These are phyloP conservation scores for Diloba caeruleocephala DNA, from an alignment of 2,888 invertebrate species.

Conservation along the genomic window DNA sequence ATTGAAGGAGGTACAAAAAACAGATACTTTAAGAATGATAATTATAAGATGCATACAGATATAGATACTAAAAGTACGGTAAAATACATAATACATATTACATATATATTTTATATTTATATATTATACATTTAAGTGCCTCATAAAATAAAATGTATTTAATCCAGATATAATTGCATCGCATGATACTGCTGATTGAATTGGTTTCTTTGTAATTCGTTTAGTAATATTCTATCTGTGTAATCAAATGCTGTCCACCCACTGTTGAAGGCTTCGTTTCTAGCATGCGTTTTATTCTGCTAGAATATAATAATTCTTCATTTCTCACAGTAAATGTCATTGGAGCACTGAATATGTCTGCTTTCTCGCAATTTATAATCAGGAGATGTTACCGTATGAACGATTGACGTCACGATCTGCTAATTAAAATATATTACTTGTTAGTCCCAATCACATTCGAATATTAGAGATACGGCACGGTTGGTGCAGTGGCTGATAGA, in stretches of 20 bases:
- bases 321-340: constrained; percentile 10
- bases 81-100: too few species aligned
- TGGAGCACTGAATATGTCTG: constrained; percentile 1
- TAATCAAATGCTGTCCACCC: constrained; percentile 23
- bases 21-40: too few species aligned
- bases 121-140: constrained; percentile 7
- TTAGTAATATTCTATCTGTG: constrained; percentile 27
- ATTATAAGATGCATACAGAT: too few species aligned
- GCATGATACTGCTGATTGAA: constrained; percentile 26
- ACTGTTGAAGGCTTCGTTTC: constrained; percentile 13
- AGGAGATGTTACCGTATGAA: constrained; percentile 6
- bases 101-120: too few species aligned
- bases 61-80: too few species aligned
- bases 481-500: too few species aligned
- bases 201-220: constrained; percentile 22
- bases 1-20: too few species aligned
- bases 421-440: constrained; percentile 1
- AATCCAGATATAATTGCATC: constrained; percentile 30
- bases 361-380: constrained; percentile 8
- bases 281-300: constrained; percentile 16
- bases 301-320: constrained; percentile 6
- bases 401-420: neutral
- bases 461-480: too few species aligned
- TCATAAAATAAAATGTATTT: constrained; percentile 24
- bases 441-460: too few species aligned